Percentiles rank a stretch among this genome's conserved stretches.
Evolutionary conservation across 2,113 vertebrate genomes (phyloP).

Genomic region (Larimichthys crocea): DNA sequence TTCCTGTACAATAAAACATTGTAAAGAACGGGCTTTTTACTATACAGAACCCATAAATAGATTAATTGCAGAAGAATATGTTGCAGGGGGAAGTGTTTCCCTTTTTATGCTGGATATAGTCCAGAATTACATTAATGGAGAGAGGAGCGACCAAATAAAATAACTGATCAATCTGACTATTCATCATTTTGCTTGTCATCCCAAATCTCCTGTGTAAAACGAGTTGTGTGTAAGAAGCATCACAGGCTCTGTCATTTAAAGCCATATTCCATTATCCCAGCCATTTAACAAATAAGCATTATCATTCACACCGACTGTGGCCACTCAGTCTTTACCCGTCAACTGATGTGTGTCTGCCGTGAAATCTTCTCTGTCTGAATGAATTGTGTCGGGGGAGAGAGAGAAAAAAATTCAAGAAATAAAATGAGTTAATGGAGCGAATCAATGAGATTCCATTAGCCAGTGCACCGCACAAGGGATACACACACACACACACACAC

Average conservation of each 20-base stretch:
- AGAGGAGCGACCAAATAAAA: conserved; percentile 1
- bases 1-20: not conserved
- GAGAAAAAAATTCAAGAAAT: conserved; percentile 47
- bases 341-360: conserved; percentile 46
- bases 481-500: conserved; percentile 30
- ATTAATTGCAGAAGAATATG: not conserved
- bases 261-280: conserved; percentile 33
- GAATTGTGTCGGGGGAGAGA: conserved; percentile 59
- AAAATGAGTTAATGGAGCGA: conserved; percentile 70
- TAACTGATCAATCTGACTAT: not conserved
- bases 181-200: conserved; percentile 15
- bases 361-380: conserved; percentile 55
- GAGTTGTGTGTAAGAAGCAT: not conserved
- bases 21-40: conserved; percentile 23
- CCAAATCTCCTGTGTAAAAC: conserved; percentile 3
- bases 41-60: conserved; percentile 23
- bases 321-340: conserved; percentile 53
- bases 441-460: conserved; percentile 76
- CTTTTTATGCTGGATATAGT: conserved; percentile 31
- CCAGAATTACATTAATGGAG: conserved; percentile 35
- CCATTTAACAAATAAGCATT: conserved; percentile 55
- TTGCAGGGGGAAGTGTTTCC: conserved; percentile 20
- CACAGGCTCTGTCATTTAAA: conserved; percentile 18
- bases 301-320: conserved; percentile 41
- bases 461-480: not conserved